phyloP scores from a whole-genome alignment of 1,140 invertebrate species.

The Drosophila prosaltans region DNA sequence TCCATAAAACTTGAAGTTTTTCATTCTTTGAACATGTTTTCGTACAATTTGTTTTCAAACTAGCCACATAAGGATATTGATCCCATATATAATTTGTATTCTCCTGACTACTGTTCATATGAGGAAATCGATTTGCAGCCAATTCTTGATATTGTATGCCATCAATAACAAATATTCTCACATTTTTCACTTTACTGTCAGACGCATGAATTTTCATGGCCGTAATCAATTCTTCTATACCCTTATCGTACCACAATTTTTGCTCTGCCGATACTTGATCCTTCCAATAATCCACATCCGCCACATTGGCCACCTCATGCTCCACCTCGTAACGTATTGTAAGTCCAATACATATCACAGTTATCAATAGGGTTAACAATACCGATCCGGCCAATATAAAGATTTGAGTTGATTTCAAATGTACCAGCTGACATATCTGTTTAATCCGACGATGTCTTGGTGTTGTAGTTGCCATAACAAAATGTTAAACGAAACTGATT shows the following conservation, averaged over 20 bases:
- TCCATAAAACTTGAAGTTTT: conserved; percentile 42
- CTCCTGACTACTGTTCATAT: neutral
- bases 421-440: conserved; percentile 32
- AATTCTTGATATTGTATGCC: conserved; percentile 48
- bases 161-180: conserved; percentile 48
- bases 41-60: conserved; percentile 61
- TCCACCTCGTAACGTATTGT: conserved; percentile 71
- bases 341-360: conserved; percentile 65
- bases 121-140: conserved; percentile 40
- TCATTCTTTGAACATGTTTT: conserved; percentile 42
- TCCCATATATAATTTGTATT: conserved; percentile 55
- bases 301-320: conserved; percentile 64
- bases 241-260: conserved; percentile 66
- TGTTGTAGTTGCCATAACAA: conserved; percentile 32
- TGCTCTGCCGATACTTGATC: conserved; percentile 51
- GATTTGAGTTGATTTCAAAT: conserved; percentile 62
- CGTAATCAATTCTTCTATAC: conserved; percentile 58
- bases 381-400: conserved; percentile 64
- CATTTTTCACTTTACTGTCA: conserved; percentile 25
- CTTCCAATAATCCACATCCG: conserved; percentile 71
- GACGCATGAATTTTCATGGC: conserved; percentile 27
- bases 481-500: conserved; percentile 24
- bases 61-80: conserved; percentile 44
- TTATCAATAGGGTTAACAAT: conserved; percentile 52
- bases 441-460: conserved; percentile 20